Base-by-base conservation (phyloP, 2,113 vertebrate species). In the Indicator maculatus region DNA sequence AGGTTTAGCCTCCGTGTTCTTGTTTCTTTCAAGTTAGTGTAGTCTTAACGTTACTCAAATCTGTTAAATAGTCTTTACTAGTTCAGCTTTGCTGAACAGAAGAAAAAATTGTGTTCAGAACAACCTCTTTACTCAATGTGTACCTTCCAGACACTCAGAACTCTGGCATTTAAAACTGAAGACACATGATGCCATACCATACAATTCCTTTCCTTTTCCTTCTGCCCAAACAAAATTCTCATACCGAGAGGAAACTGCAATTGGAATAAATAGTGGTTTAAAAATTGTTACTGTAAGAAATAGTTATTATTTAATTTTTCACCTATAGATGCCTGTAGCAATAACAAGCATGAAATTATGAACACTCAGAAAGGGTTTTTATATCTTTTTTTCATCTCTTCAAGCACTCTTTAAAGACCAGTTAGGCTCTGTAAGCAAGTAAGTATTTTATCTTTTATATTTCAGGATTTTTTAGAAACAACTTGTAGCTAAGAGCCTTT, bases 21-120 rank as follows among this genome's bases (percentile, higher is more conserved):
- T 91, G 76, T 88, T 88, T 93, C 79, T 95, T 95, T 91, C 82
- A 94, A 89, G 47, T 93, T 86, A 86, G 60, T 24, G 38, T 76
- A 67, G 38, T 67, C 47, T 69, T 58, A 86, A 85, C 64, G 23
- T 83, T 67, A 18, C 89, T 94, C 36, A 94, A 65, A 85, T 72
- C 64, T 78, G 16, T 81, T 87, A 81, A 81, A 66, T 24, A 77
- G 36, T 53, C 33, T 83, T 91, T 80, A 56, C 36, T 74, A 61
- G 39, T 61, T 93, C 61, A 69, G 16, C 30, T 63, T 63, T 88
- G 53, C 39, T 65, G 65, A 80, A 83, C 53, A 73, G 55, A 85
- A 92, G n/a, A 82, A 83, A 80, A 85, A 56, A 3, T 6, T 60
- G 5, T 56, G 12, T 83, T 94, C 53, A 80, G 30, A 93, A 39